phyloP scores from a whole-genome alignment of 2,888 invertebrate species.

The Gastracanthus pulcherrimus region DNA sequence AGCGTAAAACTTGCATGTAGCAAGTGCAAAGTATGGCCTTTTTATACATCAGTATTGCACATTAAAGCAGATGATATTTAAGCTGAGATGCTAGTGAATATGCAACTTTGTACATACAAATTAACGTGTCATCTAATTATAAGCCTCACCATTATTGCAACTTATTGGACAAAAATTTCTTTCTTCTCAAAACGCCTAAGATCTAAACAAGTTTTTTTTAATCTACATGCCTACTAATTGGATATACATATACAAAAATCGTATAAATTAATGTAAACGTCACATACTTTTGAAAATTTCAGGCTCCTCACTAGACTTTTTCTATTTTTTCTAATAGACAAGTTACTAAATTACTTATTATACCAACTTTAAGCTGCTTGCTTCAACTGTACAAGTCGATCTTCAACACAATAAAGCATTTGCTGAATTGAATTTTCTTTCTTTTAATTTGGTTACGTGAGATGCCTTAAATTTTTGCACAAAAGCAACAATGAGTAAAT shows the following conservation, averaged over 20 bases:
- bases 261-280: constrained; percentile 40
- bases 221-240: constrained; percentile 33
- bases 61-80: constrained; percentile 49
- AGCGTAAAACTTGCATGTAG: constrained; percentile 46
- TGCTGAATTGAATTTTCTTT: not conserved
- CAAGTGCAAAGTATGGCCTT: constrained; percentile 42
- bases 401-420: constrained; percentile 19
- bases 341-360: not conserved
- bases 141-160: constrained; percentile 41
- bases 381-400: not conserved
- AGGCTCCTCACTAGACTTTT: constrained; percentile 44
- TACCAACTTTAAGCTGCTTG: not conserved
- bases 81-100: constrained; percentile 45
- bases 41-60: constrained; percentile 49
- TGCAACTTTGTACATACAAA: constrained; percentile 46
- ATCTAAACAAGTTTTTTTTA: constrained; percentile 21
- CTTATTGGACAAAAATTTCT: constrained; percentile 31
- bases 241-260: constrained; percentile 50
- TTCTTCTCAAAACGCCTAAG: constrained; percentile 29
- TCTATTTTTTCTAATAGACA: not conserved
- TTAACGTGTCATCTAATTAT: constrained; percentile 30
- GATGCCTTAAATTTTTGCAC: constrained; percentile 53
- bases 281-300: constrained; percentile 38
- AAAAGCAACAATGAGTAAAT: constrained; percentile 50
- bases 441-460: constrained; percentile 16